phyloP scores from a whole-genome alignment of 2,797 vertebrate species.

The Mallotus villosus region DNA sequence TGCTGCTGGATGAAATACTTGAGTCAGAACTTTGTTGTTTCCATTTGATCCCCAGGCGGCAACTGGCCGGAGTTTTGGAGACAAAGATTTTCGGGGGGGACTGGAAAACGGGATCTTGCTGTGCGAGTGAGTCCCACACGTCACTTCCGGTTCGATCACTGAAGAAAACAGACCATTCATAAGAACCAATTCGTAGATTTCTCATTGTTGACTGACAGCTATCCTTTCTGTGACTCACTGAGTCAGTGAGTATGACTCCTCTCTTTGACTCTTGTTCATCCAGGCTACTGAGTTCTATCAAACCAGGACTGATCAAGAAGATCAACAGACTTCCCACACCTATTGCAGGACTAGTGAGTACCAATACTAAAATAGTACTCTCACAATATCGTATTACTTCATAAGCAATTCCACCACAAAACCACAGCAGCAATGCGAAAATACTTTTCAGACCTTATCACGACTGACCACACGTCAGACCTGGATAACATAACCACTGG shows the following conservation, averaged over 20 bases:
- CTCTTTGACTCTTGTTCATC: conserved; percentile 23
- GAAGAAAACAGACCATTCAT: background rate
- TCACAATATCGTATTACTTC: background rate
- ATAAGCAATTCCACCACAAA: background rate
- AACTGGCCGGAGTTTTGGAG: conserved; percentile 91
- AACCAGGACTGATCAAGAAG: conserved; percentile 95
- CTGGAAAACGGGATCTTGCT: conserved; percentile 97
- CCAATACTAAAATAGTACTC: background rate
- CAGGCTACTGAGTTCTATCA: conserved; percentile 96
- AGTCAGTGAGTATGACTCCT: conserved; percentile 21
- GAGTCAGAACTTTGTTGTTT: background rate
- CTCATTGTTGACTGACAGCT: background rate
- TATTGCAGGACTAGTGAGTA: conserved; percentile 85
- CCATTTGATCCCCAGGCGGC: conserved; percentile 79
- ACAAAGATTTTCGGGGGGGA: conserved; percentile 92
- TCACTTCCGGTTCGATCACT: conserved; percentile 10
- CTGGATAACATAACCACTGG: background rate
- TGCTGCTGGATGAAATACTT: conserved; percentile 11
- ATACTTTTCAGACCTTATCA: background rate
- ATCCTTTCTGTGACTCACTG: conserved; percentile 3
- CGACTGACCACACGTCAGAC: background rate
- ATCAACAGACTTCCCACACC: conserved; percentile 96
- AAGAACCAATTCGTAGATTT: background rate
- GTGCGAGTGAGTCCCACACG: conserved; percentile 89
- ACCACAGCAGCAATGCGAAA: background rate